phyloP scores from a whole-genome alignment of 2,888 invertebrate species.

The Mechanitis messenoides region DNA sequence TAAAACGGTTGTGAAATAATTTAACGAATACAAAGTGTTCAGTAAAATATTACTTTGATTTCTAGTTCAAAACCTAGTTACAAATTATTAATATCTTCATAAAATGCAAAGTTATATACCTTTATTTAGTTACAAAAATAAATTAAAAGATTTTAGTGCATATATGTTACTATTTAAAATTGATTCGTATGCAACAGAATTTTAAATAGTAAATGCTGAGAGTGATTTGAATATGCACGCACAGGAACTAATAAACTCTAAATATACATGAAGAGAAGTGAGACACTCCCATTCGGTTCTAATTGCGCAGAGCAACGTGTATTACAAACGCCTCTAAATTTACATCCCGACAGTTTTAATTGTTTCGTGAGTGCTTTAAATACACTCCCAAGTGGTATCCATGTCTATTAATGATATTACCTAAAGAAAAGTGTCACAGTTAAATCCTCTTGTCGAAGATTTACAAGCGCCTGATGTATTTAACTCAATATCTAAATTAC shows the following conservation, averaged over 20 bases:
- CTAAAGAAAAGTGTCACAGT: slow-evolving; percentile 38
- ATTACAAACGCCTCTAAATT: slow-evolving; percentile 43
- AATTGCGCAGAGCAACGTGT: slow-evolving; percentile 40
- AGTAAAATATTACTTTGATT: too few relatives aligned
- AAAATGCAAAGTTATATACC: too few relatives aligned
- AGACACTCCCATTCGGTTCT: slow-evolving; percentile 37
- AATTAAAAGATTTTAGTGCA: too few relatives aligned
- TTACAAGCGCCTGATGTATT: slow-evolving; percentile 35
- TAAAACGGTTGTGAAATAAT: background rate
- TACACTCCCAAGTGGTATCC: slow-evolving; percentile 52
- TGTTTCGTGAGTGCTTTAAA: slow-evolving; percentile 51
- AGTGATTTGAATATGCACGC: slow-evolving; percentile 24
- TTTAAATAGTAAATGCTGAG: slow-evolving; percentile 2
- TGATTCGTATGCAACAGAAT: background rate
- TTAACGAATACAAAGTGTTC: background rate
- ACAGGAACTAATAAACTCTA: slow-evolving; percentile 40
- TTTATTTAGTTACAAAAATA: too few relatives aligned
- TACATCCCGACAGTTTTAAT: slow-evolving; percentile 51
- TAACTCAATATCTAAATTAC: slow-evolving; percentile 29
- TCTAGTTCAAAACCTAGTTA: too few relatives aligned
- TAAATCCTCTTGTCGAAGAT: slow-evolving; percentile 39
- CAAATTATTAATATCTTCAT: too few relatives aligned
- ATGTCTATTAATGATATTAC: slow-evolving; percentile 59
- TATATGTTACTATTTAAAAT: too few relatives aligned
- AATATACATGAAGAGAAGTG: slow-evolving; percentile 38